phyloP scores from a whole-genome alignment of 2,888 invertebrate species.

The Eristalis pertinax region DNA sequence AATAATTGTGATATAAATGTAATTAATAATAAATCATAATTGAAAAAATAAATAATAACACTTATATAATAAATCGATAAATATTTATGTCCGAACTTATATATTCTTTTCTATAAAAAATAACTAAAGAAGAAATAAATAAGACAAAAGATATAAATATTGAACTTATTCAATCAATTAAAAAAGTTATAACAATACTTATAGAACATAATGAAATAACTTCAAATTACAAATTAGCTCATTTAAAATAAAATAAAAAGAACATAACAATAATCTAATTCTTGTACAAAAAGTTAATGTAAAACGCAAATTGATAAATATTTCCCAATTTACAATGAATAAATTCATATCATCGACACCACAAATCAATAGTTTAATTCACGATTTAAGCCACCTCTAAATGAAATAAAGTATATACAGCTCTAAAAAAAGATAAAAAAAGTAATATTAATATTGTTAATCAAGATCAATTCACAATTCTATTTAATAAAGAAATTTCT shows the following conservation, averaged over 20 bases:
- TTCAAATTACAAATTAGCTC: conserved; percentile 82
- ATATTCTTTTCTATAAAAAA: no score
- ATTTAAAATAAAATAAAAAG: conserved; percentile 82
- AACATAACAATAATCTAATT: no score
- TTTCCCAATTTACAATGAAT: conserved; percentile 83
- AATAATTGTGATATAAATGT: conserved; percentile 82
- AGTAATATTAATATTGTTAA: conserved; percentile 83
- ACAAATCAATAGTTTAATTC: conserved; percentile 87
- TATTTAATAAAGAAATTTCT: no score
- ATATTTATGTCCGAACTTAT: conserved; percentile 84
- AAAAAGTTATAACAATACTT: conserved; percentile 82
- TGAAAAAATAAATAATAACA: conserved; percentile 86
- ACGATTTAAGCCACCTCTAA: conserved; percentile 82
- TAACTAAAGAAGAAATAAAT: no score
- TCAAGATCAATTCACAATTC: no score
- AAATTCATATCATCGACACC: conserved; percentile 83
- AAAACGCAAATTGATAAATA: conserved; percentile 83
- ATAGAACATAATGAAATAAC: conserved; percentile 83
- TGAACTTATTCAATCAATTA: no score
- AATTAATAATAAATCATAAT: conserved; percentile 84
- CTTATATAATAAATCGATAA: conserved; percentile 85
- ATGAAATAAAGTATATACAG: conserved; percentile 85
- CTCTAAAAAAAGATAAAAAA: conserved; percentile 85
- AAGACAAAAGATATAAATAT: no score
- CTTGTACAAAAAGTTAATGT: no score